Percentiles rank a stretch among this genome's conserved stretches.
Conservation (phyloP, 2,113 vertebrate genomes). For the Marcusenius ussheri region DNA sequence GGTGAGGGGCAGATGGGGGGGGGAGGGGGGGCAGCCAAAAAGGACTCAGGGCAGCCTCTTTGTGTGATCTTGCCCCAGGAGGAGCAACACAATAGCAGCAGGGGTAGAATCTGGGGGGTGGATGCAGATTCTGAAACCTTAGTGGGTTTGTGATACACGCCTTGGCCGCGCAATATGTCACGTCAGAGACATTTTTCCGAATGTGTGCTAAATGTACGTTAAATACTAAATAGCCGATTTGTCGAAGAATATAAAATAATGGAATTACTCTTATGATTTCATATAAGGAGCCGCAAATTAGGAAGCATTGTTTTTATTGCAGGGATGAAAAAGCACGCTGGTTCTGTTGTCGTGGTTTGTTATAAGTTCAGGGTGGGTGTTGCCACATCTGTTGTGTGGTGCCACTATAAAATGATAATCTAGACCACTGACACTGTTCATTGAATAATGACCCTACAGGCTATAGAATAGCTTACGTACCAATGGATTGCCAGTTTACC, state of each 20-base stretch:
- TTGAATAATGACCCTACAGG: neutral
- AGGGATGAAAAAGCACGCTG: neutral
- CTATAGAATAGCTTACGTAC: neutral
- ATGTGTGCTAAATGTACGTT: neutral
- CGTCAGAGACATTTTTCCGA: neutral
- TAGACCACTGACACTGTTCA: neutral
- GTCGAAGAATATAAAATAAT: neutral
- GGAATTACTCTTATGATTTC: neutral
- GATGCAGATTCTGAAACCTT: neutral
- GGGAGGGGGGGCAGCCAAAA: conserved; percentile 46
- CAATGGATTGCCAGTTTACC: neutral
- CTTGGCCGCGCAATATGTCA: neutral
- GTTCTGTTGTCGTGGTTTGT: neutral
- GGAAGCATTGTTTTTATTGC: neutral
- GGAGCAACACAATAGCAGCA: neutral
- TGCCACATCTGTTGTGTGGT: neutral
- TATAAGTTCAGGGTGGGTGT: neutral
- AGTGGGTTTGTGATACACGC: neutral
- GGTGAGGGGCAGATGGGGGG: neutral
- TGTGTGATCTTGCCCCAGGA: conserved; percentile 1
- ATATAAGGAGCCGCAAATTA: neutral
- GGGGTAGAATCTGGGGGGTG: neutral
- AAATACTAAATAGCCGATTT: neutral
- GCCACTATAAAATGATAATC: neutral
- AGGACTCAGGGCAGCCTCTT: conserved; percentile 22